Base-by-base conservation (phyloP, 2,113 vertebrate species). In the Otolemur garnettii region DNA sequence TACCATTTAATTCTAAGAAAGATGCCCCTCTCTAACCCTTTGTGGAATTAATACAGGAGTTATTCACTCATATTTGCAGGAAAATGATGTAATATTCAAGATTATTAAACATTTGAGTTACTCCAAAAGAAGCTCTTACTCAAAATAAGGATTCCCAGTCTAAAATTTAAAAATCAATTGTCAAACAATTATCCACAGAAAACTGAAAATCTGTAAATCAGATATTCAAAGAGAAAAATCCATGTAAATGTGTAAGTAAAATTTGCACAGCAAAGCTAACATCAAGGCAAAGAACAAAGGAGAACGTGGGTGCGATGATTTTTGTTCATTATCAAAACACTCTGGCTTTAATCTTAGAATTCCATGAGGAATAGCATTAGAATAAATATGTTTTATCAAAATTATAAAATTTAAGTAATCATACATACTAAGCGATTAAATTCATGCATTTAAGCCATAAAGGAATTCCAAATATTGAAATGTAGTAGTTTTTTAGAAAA, bases 401-500 rank as follows among this genome's bases (percentile, higher is more conserved):
- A 91, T 69, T 93, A 85, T 66, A 89, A 86, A 83, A 88, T 78
- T 33, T 78, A 95, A 93, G 18, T 45, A 93, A 83, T 18, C 8
- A 77, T 9, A 90, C 8, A 77, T 9, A 90, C 74, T 0, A 4
- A 75, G 13, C n/a, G n/a, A n/a, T n/a, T n/a, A n/a, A n/a, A n/a
- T 87, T 53, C 95, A 96, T 26, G 74, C 4, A 90, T 86, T 97
- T 93, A 87, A 94, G 50, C 24, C 81, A 62, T 64, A 94, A 45
- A 53, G 17, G 22, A 87, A 1, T 22, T 38, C 22, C 71, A 97
- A 95, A 97, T 86, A 96, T 55, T 80, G 62, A 96, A 17, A 92
- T 74, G 0, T 55, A 35, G 8, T 93, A 35, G 8, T 93, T 82
- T 90, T 86, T 45, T 17, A 79, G 85, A 64, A 62, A 28, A 62